Evolutionary conservation across 92 coral and sea anemone genomes (phyloP), one percentile per base, ranked within the genome.

Genomic region (Parazoanthus darwini): DNA sequence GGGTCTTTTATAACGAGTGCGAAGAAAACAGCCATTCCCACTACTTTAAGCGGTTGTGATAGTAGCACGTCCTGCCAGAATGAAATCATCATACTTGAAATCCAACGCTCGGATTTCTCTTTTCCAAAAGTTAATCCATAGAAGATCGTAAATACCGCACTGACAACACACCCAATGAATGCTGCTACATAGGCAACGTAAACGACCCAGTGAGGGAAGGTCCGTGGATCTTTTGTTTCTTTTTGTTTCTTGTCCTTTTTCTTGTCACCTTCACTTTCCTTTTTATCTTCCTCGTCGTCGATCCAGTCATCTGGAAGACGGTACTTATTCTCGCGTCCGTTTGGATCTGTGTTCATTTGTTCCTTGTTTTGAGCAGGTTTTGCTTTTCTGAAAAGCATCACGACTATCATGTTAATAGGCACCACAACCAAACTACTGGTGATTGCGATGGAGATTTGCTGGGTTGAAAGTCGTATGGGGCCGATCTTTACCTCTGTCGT

Each of bases 1-100:
- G 98, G 98, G 88, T 96, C 96, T 71, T 96, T 96, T 82, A 96
- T 88, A 23, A 94, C 88, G 7, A 96, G 91, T 5, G 98, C 98
- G 38, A 96, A 93, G 86, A 94, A 88, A 4, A 90, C 88, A 8
- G 98, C 98, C 22, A 95, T 51, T 56, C 88, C 87, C 5, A 96
- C 74, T 39, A 96, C 98, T 54, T 96, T 96, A 70, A 96, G 78
- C 23, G 98, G 98, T 74, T 96, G 98, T 4, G 93, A 91, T n/a
- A 96, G 74, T 35, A 96, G 42, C 48, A 96, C 98, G 76, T 94
- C 98, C 88, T 96, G 98, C 94, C 94, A 90, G 63, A 96, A 95
- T 6, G 98, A 96, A 2, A 96, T 88, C 94, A 92, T 89, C 95
- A 95, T 95, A 16, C 94, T 92, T 39, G 93, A 85, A 39, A 96